Evolutionary conservation across 2,888 invertebrate genomes (phyloP).

Genomic region (Megalurothrips usitatus): DNA sequence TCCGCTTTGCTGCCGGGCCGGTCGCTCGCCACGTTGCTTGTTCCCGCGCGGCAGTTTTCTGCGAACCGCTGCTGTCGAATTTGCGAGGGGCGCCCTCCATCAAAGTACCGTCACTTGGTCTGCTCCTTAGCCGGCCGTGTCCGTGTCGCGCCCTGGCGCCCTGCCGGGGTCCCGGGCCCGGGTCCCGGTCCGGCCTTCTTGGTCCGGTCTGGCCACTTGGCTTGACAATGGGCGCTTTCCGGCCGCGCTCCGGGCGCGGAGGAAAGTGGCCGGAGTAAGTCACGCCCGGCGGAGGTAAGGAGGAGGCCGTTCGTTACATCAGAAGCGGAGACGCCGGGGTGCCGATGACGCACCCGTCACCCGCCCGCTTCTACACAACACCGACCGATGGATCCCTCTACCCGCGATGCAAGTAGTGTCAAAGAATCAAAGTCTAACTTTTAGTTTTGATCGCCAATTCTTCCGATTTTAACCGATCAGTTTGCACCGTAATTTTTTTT

Average conservation of each 20-base stretch:
- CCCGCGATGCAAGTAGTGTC: no score
- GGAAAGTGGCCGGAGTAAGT: background rate
- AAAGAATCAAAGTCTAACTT: no score
- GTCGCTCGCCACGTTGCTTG: background rate
- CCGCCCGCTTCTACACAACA: no score
- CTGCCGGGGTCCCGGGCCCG: no score
- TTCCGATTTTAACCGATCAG: no score
- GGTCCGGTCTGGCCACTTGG: background rate
- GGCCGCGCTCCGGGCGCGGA: background rate
- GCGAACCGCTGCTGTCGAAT: background rate
- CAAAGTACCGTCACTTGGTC: background rate
- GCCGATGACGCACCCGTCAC: no score
- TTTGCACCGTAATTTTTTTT: no score
- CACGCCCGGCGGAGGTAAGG: no score
- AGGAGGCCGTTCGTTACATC: no score
- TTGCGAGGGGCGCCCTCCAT: background rate
- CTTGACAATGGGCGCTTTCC: background rate
- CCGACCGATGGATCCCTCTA: no score
- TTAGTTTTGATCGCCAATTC: no score
- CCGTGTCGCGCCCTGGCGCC: background rate
- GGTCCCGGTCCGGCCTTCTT: background rate
- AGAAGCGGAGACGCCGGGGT: no score
- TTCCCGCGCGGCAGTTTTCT: background rate
- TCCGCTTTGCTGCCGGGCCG: background rate
- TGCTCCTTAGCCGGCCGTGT: background rate